phyloP scores from a whole-genome alignment of 30 jellyfish, hydroid and myxozoan genomes.

The Aurelia sp. region DNA sequence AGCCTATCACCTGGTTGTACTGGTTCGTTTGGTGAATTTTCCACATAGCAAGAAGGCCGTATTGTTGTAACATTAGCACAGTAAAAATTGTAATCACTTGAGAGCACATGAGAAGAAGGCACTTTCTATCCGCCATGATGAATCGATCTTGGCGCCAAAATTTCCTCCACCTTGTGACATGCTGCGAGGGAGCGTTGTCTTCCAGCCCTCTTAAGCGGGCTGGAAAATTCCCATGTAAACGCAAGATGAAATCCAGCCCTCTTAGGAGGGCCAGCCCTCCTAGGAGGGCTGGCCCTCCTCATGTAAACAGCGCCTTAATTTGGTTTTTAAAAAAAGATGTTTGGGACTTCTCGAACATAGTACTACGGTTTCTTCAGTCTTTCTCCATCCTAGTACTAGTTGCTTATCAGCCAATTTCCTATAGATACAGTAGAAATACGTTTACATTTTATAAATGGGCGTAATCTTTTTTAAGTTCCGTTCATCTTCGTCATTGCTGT shows the following conservation, averaged over 20 bases:
- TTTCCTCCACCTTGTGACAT: slow-evolving; percentile 13
- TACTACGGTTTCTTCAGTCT: too few relatives aligned
- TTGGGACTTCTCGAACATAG: too few relatives aligned
- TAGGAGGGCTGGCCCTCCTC: slow-evolving; percentile 65
- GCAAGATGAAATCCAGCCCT: slow-evolving; percentile 45
- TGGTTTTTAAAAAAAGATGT: too few relatives aligned
- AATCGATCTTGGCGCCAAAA: slow-evolving; percentile 44
- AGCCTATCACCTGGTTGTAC: slow-evolving; percentile 28
- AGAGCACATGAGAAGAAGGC: slow-evolving; percentile 40
- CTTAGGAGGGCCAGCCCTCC: slow-evolving; percentile 66
- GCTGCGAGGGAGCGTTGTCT: neutral
- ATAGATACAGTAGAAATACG: too few relatives aligned
- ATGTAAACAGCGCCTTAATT: slow-evolving; percentile 26
- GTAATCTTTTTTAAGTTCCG: too few relatives aligned
- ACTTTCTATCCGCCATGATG: slow-evolving; percentile 58
- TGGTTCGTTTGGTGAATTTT: slow-evolving; percentile 41
- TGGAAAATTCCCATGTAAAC: slow-evolving; percentile 64
- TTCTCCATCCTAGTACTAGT: too few relatives aligned
- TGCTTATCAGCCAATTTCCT: too few relatives aligned
- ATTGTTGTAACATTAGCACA: slow-evolving; percentile 56
- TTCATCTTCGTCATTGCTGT: too few relatives aligned
- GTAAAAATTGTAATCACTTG: slow-evolving; percentile 37
- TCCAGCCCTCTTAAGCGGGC: slow-evolving; percentile 78
- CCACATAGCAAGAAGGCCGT: slow-evolving; percentile 56
- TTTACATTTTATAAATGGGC: too few relatives aligned